A percentile compares a stretch with the other conserved stretches of the same genome.
phyloP scores from a whole-genome alignment of 53 echinoderm and acorn worm species.

The Astropecten irregularis region DNA sequence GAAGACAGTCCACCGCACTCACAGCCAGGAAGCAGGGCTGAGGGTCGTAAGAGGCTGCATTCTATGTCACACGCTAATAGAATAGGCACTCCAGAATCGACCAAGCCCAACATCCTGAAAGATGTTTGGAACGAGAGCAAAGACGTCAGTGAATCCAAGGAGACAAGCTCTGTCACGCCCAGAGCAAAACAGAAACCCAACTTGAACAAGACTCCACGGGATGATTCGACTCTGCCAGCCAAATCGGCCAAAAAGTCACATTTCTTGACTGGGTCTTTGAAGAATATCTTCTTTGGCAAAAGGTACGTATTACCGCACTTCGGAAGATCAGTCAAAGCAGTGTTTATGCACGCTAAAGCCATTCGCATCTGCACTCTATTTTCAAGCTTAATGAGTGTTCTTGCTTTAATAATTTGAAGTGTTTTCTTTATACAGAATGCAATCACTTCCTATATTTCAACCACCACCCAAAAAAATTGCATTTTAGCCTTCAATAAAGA shows the following conservation, averaged over 20 bases:
- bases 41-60: background rate
- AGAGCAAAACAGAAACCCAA: constrained; percentile 5
- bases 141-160: background rate
- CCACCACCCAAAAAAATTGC: too few relatives aligned
- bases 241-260: constrained; percentile 21
- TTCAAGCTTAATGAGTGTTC: too few relatives aligned
- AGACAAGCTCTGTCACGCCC: background rate
- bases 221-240: background rate
- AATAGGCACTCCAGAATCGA: background rate
- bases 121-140: constrained; percentile 22
- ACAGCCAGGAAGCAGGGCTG: background rate
- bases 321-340: too few relatives aligned
- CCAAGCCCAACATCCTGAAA: constrained; percentile 1
- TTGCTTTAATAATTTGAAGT: too few relatives aligned
- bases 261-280: constrained; percentile 26
- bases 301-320: constrained; percentile 18
- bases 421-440: too few relatives aligned
- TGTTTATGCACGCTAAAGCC: too few relatives aligned
- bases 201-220: background rate
- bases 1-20: background rate
- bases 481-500: too few relatives aligned
- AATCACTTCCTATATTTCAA: too few relatives aligned
- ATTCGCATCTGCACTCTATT: too few relatives aligned
- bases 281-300: constrained; percentile 53
- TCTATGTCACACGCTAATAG: background rate